Evolutionary conservation across 2,888 invertebrate species (phyloP), one percentile per base, ranked within the genome.

Genomic region (Clusia tigrina): DNA sequence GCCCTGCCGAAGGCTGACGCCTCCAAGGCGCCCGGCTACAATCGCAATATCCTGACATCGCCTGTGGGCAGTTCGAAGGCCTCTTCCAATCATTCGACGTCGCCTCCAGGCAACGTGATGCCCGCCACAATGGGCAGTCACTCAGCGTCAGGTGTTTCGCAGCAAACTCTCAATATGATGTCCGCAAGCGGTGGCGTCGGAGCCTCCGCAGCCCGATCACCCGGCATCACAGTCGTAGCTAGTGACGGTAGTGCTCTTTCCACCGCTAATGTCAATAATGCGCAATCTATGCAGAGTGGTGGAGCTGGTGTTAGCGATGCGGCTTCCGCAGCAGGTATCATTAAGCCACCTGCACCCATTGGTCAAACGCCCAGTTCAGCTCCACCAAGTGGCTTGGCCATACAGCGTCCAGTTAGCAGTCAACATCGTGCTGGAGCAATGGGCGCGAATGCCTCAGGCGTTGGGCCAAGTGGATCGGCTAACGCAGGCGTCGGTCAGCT

Each of bases 11-110:
- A 90, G 85, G 94, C 90, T 66, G 95, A 95, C 85, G 92, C 91
- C 2, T 90, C 93, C 53, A 96, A 95, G 84, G 95, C 95, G 64
- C 95, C 95, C 0, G 95, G 95, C 1, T 96, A 95, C 83, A 83
- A 83, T 72, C 89, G 95, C 76, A 90, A 88, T 56, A 87, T 90
- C 51, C 89, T 91, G 67, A 91, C 91, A 80, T 92, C 93, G 6
- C 93, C 93, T 0, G 90, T 90, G 2, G 89, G 89, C 42, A 89
- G 89, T 42, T 89, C 89, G 1, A 88, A 88, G 48, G 88, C 88
- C 69, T 85, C 88, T 1, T 86, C 86, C 70, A 76, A 74, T 66
- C 86, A 85, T 63, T 86, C 85, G 58, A 86, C 86, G 17, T 86
- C 87, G 18, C 87, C 87, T 48, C 87, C 87, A 1, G 78, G 80